Evolutionary conservation across 2,113 vertebrate species (phyloP).

Genomic region (Gopherus flavomarginatus): DNA sequence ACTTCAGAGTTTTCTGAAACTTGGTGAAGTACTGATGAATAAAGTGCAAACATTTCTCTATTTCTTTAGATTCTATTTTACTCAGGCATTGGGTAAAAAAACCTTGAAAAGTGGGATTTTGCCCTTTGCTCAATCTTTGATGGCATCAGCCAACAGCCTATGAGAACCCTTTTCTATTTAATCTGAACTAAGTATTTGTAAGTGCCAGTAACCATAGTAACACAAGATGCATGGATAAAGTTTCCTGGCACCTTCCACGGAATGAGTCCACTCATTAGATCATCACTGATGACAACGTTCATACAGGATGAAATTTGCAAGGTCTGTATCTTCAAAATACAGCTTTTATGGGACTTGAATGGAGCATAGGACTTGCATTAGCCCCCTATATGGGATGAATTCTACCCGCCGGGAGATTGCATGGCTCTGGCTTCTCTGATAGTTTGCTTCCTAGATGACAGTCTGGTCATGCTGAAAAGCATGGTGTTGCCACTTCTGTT

Average conservation of each 20-base stretch:
- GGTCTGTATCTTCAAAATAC: not conserved
- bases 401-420: not conserved
- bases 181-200: accelerated
- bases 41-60: not conserved
- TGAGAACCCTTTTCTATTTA: not conserved
- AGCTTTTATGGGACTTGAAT: not conserved
- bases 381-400: accelerated
- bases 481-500: not conserved
- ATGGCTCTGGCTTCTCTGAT: not conserved
- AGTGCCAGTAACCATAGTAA: not conserved
- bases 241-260: not conserved
- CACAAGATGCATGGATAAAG: not conserved
- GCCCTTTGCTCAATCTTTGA: not conserved
- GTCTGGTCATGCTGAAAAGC: not conserved
- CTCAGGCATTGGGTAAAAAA: not conserved
- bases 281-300: not conserved
- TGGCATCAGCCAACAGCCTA: not conserved
- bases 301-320: not conserved
- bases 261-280: not conserved
- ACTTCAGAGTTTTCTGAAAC: slow-evolving; percentile 72
- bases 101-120: not conserved
- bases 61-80: slow-evolving; percentile 38
- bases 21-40: not conserved
- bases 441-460: not conserved
- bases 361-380: accelerated